These are phyloP conservation scores for Limnephilus marmoratus DNA, from an alignment of 2,888 invertebrate genomes.

Conservation along the genomic window DNA sequence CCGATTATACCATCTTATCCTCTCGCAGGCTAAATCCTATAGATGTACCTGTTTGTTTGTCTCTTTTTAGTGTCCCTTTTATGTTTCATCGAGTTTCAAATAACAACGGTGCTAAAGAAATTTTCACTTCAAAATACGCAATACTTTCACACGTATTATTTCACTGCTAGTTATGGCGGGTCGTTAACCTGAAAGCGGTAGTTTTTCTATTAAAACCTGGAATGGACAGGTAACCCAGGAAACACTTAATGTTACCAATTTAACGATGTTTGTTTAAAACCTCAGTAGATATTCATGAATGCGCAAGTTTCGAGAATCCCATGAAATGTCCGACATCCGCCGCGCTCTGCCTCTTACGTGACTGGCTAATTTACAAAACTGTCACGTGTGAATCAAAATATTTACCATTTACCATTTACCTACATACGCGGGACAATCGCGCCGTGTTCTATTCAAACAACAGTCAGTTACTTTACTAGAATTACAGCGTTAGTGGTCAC, in stretches of 20 bases:
- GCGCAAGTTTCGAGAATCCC: background rate
- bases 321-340: conserved; percentile 8
- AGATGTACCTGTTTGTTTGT: too few species aligned
- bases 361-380: conserved; percentile 46
- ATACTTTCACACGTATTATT: too few species aligned
- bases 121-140: too few species aligned
- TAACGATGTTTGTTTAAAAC: background rate
- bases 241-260: background rate
- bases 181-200: too few species aligned
- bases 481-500: background rate
- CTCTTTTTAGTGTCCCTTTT: too few species aligned
- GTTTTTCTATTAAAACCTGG: too few species aligned
- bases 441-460: background rate
- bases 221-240: too few species aligned
- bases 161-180: too few species aligned
- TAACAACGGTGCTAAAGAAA: too few species aligned
- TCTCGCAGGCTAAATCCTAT: too few species aligned
- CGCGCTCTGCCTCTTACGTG: conserved; percentile 23
- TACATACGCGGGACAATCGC: conserved; percentile 31
- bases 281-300: background rate
- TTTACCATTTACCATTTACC: conserved; percentile 37
- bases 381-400: conserved; percentile 55
- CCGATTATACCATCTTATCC: too few species aligned
- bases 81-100: too few species aligned
- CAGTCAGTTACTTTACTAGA: background rate